Conservation (phyloP, 2,888 invertebrate genomes). For the Escarpia spicata region DNA sequence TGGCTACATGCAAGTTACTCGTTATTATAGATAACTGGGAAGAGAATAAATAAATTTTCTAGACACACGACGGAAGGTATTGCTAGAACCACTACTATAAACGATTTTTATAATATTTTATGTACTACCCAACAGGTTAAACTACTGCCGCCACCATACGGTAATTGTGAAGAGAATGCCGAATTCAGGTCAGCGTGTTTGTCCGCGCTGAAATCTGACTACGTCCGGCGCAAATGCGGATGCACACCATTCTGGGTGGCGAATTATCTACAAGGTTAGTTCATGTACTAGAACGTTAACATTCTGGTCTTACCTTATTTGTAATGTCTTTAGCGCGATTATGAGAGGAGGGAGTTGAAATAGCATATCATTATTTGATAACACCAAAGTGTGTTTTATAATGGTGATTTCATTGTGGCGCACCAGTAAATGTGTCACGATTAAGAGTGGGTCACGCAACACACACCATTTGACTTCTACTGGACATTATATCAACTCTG, state of each 20-base stretch:
- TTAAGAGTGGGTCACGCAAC: too few relatives aligned
- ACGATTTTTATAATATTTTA: not conserved
- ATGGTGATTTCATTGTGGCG: too few relatives aligned
- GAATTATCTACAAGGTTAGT: not conserved
- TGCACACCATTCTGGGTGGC: not conserved
- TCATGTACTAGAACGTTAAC: not conserved
- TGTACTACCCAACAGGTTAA: not conserved
- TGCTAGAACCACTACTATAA: not conserved
- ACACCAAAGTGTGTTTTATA: too few relatives aligned
- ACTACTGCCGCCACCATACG: slow-evolving; percentile 3
- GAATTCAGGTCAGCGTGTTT: not conserved
- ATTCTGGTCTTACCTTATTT: not conserved
- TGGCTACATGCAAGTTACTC: too few relatives aligned
- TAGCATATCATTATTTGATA: too few relatives aligned
- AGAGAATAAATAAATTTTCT: too few relatives aligned
- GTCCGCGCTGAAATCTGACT: not conserved
- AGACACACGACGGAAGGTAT: too few relatives aligned
- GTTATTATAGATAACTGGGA: too few relatives aligned
- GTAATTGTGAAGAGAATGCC: not conserved
- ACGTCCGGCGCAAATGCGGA: not conserved
- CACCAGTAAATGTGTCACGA: too few relatives aligned
- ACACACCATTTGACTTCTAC: too few relatives aligned
- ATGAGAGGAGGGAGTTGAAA: too few relatives aligned
- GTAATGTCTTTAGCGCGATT: not conserved
- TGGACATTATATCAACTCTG: too few relatives aligned